Evolutionary conservation across 2,888 invertebrate species (phyloP), one percentile per base, ranked within the genome.

Genomic region (Caenorhabditis japonica): DNA sequence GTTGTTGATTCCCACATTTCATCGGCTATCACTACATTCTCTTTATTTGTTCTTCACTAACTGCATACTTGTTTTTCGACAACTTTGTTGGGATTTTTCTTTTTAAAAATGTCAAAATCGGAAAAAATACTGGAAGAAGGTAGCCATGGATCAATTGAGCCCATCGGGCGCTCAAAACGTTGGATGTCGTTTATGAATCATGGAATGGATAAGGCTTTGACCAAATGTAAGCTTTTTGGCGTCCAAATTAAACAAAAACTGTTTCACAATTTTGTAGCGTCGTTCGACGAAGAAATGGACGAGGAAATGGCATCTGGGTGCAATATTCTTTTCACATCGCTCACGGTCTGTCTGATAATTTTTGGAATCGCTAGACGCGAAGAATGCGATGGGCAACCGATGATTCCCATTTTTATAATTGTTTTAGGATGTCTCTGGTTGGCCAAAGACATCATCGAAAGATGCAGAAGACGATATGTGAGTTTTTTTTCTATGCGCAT

Each of bases 351-450:
- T 17, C 46, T 62, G 23, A 55, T 62, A 17, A 62, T 62, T 39
- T 62, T 55, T 33, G 62, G 62, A 8, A 19, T 59, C 8, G 51
- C 68, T 13, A 44, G 52, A 59, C 43, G 58, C 4, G 68, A 68
- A 5, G 68, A 68, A 39, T 68, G 68, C 34, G 68, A 68, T 30
- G 68, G 52, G n/a, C 59, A 68, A 36, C 68, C 68, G 21, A 68
- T 68, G 68, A 68, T 68, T 30, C 68, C 68, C 21, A 51, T 68
- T 38, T 68, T 58, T 17, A 68, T 68, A 17, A 68, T 68, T 30
- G 68, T 68, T 33, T 23, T 68, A 19, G 68, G 68, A 10, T 52
- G 44, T 46, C 30, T 58, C 4, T 58, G 58, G 68, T 13, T 68
- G 36, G 33, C 44, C 4, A 58, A 52, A 8, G 59, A 58, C 38